A percentile compares a stretch with the other conserved stretches of the same genome.
These are phyloP conservation scores for Stenoptilia bipunctidactyla DNA, from an alignment of 2,888 invertebrate species.

Conservation along the genomic window DNA sequence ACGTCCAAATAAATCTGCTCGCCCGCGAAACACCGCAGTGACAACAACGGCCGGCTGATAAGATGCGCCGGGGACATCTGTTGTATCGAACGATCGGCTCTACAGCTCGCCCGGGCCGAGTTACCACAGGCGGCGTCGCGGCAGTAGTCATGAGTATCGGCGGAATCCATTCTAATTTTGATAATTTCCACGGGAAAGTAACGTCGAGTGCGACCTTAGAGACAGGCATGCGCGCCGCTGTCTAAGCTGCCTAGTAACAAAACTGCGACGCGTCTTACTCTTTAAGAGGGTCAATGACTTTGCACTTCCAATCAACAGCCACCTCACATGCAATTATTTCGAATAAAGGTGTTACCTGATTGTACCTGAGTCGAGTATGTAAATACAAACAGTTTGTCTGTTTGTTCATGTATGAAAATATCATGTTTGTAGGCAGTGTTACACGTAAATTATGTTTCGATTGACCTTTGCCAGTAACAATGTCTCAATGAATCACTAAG, in stretches of 20 bases:
- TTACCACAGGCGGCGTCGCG: neutral
- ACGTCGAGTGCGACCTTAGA: conserved; percentile 49
- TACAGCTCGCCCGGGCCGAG: neutral
- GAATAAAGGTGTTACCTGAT: neutral
- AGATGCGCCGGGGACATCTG: conserved; percentile 67
- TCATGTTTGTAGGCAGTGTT: too few species aligned
- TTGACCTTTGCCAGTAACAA: too few species aligned
- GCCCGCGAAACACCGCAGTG: conserved; percentile 72
- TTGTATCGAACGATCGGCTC: conserved; percentile 20
- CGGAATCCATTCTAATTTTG: conserved; percentile 49
- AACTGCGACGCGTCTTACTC: conserved; percentile 48
- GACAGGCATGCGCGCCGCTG: conserved; percentile 62
- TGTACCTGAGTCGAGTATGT: neutral
- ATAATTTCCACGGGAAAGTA: conserved; percentile 47
- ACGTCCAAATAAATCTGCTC: conserved; percentile 73
- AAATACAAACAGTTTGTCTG: too few species aligned
- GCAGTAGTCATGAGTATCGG: conserved; percentile 20
- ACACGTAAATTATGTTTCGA: too few species aligned
- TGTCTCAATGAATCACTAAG: too few species aligned
- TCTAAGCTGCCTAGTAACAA: conserved; percentile 39
- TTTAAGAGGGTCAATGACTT: conserved; percentile 53
- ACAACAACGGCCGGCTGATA: conserved; percentile 65
- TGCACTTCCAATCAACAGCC: conserved; percentile 35
- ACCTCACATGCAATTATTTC: conserved; percentile 16
- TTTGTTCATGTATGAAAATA: too few species aligned